These are phyloP conservation scores for Slavum lentiscoides DNA, from an alignment of 2,888 invertebrate species.

Conservation along the genomic window DNA sequence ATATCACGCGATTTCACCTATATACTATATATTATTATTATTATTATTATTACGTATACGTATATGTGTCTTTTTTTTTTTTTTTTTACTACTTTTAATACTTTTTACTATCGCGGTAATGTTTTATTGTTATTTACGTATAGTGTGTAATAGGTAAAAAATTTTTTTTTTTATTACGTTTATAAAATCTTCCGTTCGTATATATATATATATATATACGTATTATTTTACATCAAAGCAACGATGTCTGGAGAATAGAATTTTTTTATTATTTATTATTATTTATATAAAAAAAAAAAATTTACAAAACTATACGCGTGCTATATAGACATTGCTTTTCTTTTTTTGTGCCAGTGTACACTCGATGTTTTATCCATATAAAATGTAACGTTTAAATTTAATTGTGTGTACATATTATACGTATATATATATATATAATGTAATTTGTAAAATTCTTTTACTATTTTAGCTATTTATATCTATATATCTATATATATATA, in stretches of 20 bases:
- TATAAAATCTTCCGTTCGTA: conserved; percentile 4
- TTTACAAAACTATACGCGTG: conserved; percentile 4
- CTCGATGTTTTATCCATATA: conserved; percentile 40
- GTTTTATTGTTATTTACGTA: conserved; percentile 50
- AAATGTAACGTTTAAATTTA: background rate
- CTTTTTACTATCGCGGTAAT: conserved; percentile 35
- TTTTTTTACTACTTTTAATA: conserved; percentile 20
- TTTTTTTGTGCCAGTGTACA: conserved; percentile 45
- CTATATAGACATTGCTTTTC: conserved; percentile 47
- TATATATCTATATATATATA: background rate
- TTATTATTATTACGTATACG: background rate
- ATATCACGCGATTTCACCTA: conserved; percentile 2
- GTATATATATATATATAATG: background rate
- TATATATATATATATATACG: too few species aligned
- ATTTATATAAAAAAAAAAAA: background rate
- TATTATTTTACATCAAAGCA: background rate
- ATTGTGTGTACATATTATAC: background rate
- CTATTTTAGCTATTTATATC: too few species aligned
- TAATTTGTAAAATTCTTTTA: background rate
- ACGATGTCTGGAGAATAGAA: conserved; percentile 7
- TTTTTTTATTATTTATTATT: conserved; percentile 6
- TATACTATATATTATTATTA: background rate
- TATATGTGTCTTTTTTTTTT: conserved; percentile 2
- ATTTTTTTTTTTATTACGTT: conserved; percentile 27
- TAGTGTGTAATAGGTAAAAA: conserved; percentile 34